Evolutionary conservation across 2,888 invertebrate species (phyloP), one percentile per base, ranked within the genome.

Genomic region (Phanerotoma sp.): DNA sequence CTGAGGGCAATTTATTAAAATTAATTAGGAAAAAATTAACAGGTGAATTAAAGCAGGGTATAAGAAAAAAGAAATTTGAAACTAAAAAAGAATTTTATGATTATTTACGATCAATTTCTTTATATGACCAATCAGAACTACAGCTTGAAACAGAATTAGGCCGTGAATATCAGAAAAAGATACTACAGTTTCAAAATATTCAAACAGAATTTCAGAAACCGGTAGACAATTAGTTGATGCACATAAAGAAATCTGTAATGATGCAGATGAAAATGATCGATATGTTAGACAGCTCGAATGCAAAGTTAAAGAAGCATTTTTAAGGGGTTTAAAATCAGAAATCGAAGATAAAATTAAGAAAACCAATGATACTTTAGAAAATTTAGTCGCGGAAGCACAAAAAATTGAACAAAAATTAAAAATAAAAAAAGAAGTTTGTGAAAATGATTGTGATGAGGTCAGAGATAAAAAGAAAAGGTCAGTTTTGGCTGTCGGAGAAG

Each of bases 1-100:
- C n/a, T n/a, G n/a, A n/a, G n/a, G n/a, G n/a, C n/a, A 50, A 56
- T 33, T 30, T 57, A 10, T 44, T 54, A 2, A 54, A 47, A 40
- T 44, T 54, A n/a, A n/a, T 55, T 3, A 30, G 41, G 13, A 28
- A 21, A 20, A 50, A 50, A 42, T 21, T 50, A 6, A 32, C 4
- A 18, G 21, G 32, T 10, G 41, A 42, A 13, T 13, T 16, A 6
- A 15, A 33, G 33, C 16, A 40, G 30, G 16, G 13, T 7, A 13
- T 38, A 11, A 13, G 18, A 3, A 7, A n/a, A 6, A 16, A 11
- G 3, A 3, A 15, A 33, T 13, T 46, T 32, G 4, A 9, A 6
- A 46, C 3, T 16, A 32, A 32, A 32, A 16, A 46, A 46, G 35
- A 11, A 2, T 33, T 46, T 9, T 46, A 46, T 20, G 44, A 21